These are phyloP conservation scores for Oreohelix idahoensis DNA, from an alignment of 1,140 invertebrate species.

Conservation along the genomic window DNA sequence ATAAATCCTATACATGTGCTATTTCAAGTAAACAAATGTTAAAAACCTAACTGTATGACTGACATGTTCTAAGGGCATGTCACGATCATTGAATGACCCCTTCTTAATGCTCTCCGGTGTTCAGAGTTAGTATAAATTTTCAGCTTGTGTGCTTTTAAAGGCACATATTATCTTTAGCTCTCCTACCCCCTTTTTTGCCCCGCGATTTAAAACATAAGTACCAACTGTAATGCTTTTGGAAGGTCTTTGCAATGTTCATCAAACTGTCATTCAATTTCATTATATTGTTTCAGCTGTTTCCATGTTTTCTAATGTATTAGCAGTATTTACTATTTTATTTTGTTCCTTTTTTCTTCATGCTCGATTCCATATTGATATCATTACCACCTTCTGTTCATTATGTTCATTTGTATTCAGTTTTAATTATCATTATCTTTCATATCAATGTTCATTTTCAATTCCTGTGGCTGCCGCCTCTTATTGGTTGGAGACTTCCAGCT, in stretches of 20 bases:
- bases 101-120: too few species aligned
- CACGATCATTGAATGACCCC: too few species aligned
- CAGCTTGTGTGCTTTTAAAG: neutral
- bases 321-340: neutral
- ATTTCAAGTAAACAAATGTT: too few species aligned
- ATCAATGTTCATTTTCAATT: constrained; percentile 15
- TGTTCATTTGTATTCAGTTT: neutral
- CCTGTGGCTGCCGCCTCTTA: constrained; percentile 27
- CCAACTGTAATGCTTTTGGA: constrained; percentile 18
- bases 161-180: neutral
- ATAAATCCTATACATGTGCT: too few species aligned
- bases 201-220: neutral
- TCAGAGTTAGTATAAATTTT: neutral
- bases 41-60: too few species aligned
- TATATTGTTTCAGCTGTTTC: constrained; percentile 9
- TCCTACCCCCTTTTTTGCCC: too few species aligned
- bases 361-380: neutral
- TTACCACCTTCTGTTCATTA: constrained; percentile 13
- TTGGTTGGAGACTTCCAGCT: constrained; percentile 30
- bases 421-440: constrained; percentile 14
- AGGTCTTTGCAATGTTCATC: constrained; percentile 18
- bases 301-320: neutral
- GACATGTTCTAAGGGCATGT: too few species aligned
- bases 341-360: constrained; percentile 8
- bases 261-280: neutral